Evolutionary conservation across 2,113 vertebrate genomes (phyloP).

Genomic region (Paracanthobrama guichenoti): DNA sequence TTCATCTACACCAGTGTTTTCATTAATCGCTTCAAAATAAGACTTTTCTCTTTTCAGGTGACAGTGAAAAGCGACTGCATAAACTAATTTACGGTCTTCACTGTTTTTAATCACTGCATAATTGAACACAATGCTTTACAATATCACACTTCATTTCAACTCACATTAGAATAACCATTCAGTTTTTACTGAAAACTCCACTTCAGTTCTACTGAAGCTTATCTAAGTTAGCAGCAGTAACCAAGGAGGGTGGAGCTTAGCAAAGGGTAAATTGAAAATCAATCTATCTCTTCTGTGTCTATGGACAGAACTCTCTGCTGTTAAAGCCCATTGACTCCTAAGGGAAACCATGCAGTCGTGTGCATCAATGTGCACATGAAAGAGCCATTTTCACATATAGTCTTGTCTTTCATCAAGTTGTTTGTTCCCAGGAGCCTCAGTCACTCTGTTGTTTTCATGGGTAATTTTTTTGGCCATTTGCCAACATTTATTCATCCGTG

Average conservation of each 20-base stretch:
- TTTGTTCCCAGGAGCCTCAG: constrained; percentile 26
- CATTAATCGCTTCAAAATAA: neutral
- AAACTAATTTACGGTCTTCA: neutral
- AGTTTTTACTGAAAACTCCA: neutral
- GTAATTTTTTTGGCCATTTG: constrained; percentile 38
- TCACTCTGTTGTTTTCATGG: constrained; percentile 30
- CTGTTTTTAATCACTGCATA: neutral
- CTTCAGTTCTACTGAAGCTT: neutral
- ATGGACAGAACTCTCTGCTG: neutral
- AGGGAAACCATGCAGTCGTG: neutral
- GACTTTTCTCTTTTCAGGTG: neutral
- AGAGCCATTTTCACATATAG: neutral
- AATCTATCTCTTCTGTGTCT: neutral
- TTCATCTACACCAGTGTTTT: neutral
- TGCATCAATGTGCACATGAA: neutral
- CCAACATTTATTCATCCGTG: constrained; percentile 42
- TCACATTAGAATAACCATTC: neutral
- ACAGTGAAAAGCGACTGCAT: neutral
- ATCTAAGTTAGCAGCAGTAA: neutral
- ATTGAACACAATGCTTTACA: neutral
- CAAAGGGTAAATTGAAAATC: neutral
- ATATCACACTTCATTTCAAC: neutral
- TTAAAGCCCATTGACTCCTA: neutral
- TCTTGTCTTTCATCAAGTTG: constrained; percentile 28
- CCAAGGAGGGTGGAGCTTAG: neutral